A percentile compares a stretch with the other conserved stretches of the same genome.
phyloP scores from a whole-genome alignment of 2,797 vertebrate species.

The Petrocephalus sullivani region DNA sequence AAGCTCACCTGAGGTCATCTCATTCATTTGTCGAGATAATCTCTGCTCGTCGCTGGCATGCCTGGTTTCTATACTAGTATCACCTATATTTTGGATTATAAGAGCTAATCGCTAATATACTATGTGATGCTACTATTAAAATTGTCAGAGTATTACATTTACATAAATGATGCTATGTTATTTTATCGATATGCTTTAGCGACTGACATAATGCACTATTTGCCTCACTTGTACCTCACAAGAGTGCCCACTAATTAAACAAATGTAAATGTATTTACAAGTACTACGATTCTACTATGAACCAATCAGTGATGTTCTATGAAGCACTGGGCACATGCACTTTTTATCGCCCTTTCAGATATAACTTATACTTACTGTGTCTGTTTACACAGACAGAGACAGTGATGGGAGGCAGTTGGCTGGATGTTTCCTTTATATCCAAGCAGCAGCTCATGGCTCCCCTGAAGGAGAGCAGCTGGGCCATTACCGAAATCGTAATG shows the following conservation, averaged over 20 bases:
- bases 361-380: conserved; percentile 3
- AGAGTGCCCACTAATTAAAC: background rate
- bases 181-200: background rate
- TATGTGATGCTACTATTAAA: background rate
- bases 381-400: conserved; percentile 20
- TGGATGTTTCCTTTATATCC: background rate
- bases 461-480: background rate
- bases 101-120: background rate
- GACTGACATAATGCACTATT: background rate
- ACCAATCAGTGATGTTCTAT: background rate
- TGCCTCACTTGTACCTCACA: background rate
- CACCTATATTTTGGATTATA: background rate
- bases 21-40: too few relatives aligned
- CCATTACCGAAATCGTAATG: background rate
- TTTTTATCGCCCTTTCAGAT: conserved; percentile 3
- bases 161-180: background rate
- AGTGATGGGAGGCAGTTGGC: background rate
- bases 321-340: background rate
- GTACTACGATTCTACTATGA: background rate
- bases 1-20: too few relatives aligned
- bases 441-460: background rate
- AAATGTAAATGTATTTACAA: background rate
- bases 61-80: background rate
- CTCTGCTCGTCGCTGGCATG: background rate
- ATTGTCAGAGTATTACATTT: background rate